These are phyloP conservation scores for Phyllotreta cruciferae DNA, from an alignment of 2,888 invertebrate species.

Conservation along the genomic window DNA sequence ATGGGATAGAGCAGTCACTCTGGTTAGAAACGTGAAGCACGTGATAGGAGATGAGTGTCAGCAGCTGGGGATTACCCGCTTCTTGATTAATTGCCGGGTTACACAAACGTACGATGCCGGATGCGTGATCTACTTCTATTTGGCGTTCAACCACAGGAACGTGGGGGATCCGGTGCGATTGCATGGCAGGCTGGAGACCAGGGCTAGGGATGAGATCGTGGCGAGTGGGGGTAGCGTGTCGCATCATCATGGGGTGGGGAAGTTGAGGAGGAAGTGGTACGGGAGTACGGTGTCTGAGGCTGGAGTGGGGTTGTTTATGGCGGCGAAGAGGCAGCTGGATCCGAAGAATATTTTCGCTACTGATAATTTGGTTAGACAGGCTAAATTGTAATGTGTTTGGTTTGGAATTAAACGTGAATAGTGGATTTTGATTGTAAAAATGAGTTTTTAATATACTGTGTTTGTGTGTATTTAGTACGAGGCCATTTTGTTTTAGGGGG, in stretches of 20 bases:
- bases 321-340: slow-evolving; percentile 87
- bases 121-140: slow-evolving; percentile 83
- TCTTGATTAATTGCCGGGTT: slow-evolving; percentile 80
- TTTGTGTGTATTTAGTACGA: no score
- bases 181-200: slow-evolving; percentile 87
- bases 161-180: slow-evolving; percentile 85
- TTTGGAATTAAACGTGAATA: no score
- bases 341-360: slow-evolving; percentile 94
- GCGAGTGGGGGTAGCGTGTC: slow-evolving; percentile 91
- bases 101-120: slow-evolving; percentile 98
- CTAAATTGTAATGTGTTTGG: slow-evolving; percentile 47
- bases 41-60: slow-evolving; percentile 72
- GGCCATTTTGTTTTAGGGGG: no score
- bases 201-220: slow-evolving; percentile 90
- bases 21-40: slow-evolving; percentile 91
- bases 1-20: slow-evolving; percentile 85
- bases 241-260: slow-evolving; percentile 97
- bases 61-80: slow-evolving; percentile 66
- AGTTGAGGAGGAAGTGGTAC: slow-evolving; percentile 89
- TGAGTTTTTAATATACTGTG: no score
- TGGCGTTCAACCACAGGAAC: slow-evolving; percentile 54
- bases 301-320: slow-evolving; percentile 78
- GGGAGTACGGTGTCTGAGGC: slow-evolving; percentile 81
- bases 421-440: no score
- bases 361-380: slow-evolving; percentile 72